These are phyloP conservation scores for Muschampia staudingeri DNA, from an alignment of 2,888 invertebrate species.

Conservation along the genomic window DNA sequence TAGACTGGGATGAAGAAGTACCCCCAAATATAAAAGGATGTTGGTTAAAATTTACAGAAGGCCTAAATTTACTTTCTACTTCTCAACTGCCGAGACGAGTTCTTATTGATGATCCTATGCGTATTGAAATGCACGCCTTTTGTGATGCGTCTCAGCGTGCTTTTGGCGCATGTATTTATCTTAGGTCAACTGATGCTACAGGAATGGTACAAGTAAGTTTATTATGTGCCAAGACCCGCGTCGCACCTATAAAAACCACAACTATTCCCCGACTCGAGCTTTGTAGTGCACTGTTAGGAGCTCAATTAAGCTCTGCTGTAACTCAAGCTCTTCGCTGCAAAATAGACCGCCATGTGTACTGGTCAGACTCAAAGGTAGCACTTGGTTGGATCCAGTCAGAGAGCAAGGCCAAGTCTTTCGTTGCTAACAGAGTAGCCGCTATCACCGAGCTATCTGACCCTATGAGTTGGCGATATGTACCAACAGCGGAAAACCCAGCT, in stretches of 20 bases:
- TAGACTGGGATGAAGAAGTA: background rate
- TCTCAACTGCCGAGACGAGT: background rate
- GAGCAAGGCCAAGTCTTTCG: background rate
- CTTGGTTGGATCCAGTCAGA: background rate
- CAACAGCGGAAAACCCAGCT: background rate
- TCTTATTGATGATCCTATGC: background rate
- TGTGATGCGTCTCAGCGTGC: background rate
- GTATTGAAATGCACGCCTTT: background rate
- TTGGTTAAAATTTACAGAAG: background rate
- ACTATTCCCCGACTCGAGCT: conserved; percentile 7
- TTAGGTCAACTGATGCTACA: background rate
- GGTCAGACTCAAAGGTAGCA: conserved; percentile 6
- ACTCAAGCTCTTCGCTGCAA: background rate
- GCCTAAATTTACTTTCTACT: background rate
- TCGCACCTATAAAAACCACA: background rate
- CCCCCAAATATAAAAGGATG: background rate
- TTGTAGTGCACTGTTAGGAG: conserved; percentile 1
- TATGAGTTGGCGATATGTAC: background rate
- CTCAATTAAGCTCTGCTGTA: background rate
- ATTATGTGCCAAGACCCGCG: background rate
- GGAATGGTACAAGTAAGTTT: background rate
- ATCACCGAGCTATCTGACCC: background rate
- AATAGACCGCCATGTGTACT: background rate
- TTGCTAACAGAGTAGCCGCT: conserved; percentile 14
- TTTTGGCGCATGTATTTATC: background rate